These are phyloP conservation scores for Abscondita cerata DNA, from an alignment of 2,888 invertebrate genomes.

Conservation along the genomic window DNA sequence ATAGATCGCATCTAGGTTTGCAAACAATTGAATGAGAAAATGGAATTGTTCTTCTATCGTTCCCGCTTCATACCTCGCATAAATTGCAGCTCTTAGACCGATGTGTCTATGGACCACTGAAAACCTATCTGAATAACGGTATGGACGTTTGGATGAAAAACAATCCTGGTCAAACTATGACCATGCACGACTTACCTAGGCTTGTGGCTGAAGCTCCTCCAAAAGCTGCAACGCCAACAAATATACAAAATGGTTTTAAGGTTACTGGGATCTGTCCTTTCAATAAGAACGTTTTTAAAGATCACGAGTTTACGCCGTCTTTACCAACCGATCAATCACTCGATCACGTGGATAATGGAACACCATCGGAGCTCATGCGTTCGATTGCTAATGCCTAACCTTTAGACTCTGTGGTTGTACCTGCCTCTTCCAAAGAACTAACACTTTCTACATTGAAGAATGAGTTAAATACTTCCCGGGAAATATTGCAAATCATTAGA, in stretches of 20 bases:
- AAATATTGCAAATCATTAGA: slow-evolving; percentile 1
- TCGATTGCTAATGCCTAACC: no score
- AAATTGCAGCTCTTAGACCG: slow-evolving; percentile 10
- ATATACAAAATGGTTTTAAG: neutral
- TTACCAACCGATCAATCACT: neutral
- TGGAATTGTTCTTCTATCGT: slow-evolving; percentile 1
- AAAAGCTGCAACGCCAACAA: neutral
- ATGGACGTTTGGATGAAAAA: neutral
- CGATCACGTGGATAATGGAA: neutral
- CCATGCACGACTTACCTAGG: neutral
- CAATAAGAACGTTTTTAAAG: slow-evolving; percentile 5
- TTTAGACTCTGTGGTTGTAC: no score
- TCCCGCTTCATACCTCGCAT: slow-evolving; percentile 1
- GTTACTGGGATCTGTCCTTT: no score
- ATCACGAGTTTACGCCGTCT: neutral
- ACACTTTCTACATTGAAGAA: neutral
- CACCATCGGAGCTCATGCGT: neutral
- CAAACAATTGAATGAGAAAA: neutral
- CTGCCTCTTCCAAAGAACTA: no score
- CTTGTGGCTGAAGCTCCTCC: neutral
- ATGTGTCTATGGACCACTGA: neutral
- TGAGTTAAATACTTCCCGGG: slow-evolving; percentile 8
- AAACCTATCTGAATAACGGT: neutral
- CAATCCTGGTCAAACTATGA: neutral
- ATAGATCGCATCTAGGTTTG: neutral